Evolutionary conservation across 2,888 invertebrate genomes (phyloP).

Genomic region (Nomada goodeniana): DNA sequence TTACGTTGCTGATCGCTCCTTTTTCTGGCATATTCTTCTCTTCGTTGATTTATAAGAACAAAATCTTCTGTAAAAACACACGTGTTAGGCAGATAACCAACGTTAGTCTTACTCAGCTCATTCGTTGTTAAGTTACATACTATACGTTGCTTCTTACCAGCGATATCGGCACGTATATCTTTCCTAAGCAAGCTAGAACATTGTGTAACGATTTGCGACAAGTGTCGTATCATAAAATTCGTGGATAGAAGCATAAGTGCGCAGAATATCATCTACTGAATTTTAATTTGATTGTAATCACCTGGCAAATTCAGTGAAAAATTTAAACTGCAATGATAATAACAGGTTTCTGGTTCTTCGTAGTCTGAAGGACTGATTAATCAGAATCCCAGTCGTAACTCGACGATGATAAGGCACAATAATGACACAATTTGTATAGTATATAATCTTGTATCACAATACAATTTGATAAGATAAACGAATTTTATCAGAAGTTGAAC

Average conservation of each 20-base stretch:
- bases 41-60: slow-evolving; percentile 9
- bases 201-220: slow-evolving; percentile 10
- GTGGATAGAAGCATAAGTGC: background rate
- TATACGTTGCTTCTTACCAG: background rate
- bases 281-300: too few relatives aligned
- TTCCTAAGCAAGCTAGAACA: background rate
- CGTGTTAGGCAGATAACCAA: slow-evolving; percentile 24
- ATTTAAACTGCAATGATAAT: background rate
- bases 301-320: too few relatives aligned
- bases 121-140: slow-evolving; percentile 17
- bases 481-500: too few relatives aligned
- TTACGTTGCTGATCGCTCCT: background rate
- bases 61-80: slow-evolving; percentile 27
- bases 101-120: slow-evolving; percentile 21
- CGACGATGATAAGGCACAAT: background rate
- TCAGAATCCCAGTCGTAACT: background rate
- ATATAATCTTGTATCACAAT: background rate
- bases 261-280: too few relatives aligned
- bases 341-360: background rate
- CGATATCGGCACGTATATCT: slow-evolving; percentile 25
- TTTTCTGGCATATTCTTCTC: background rate
- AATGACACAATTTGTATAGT: background rate
- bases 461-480: background rate
- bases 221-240: background rate
- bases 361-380: background rate